A percentile compares a stretch with the other conserved stretches of the same genome.
Conservation (phyloP, 2,888 invertebrate genomes). For the Tinea pellionella region DNA sequence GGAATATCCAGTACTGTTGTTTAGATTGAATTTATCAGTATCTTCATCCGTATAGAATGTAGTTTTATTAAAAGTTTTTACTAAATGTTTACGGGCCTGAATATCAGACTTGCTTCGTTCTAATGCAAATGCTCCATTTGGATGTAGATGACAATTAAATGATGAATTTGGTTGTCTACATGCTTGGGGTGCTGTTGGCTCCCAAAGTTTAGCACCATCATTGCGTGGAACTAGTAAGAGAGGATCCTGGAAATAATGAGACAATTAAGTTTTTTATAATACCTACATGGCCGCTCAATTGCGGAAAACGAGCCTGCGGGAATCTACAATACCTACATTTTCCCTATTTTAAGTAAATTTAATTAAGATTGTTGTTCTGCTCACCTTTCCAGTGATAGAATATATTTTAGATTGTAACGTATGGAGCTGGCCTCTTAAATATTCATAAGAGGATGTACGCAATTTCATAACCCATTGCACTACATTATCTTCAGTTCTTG, state of each 20-base stretch:
- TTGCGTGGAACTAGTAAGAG: slow-evolving; percentile 71
- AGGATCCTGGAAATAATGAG: slow-evolving; percentile 54
- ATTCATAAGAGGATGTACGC: slow-evolving; percentile 78
- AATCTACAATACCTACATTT: too few relatives aligned
- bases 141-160: slow-evolving; percentile 59
- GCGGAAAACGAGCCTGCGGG: too few relatives aligned
- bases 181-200: slow-evolving; percentile 54
- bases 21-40: not conserved
- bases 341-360: too few relatives aligned
- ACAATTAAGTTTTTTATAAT: not conserved
- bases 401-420: slow-evolving; percentile 75
- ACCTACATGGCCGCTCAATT: too few relatives aligned
- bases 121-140: slow-evolving; percentile 49
- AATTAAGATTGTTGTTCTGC: too few relatives aligned
- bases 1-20: slow-evolving; percentile 27
- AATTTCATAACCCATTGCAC: slow-evolving; percentile 77
- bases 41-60: slow-evolving; percentile 45
- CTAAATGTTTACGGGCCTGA: slow-evolving; percentile 42
- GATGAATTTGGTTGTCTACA: slow-evolving; percentile 50
- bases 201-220: slow-evolving; percentile 66
- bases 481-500: slow-evolving; percentile 76
- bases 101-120: slow-evolving; percentile 61
- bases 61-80: slow-evolving; percentile 33
- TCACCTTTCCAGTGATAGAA: slow-evolving; percentile 74
- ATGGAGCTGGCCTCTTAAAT: slow-evolving; percentile 72